Evolutionary conservation across 2,113 vertebrate species (phyloP).

Genomic region (Boleophthalmus pectinirostris): DNA sequence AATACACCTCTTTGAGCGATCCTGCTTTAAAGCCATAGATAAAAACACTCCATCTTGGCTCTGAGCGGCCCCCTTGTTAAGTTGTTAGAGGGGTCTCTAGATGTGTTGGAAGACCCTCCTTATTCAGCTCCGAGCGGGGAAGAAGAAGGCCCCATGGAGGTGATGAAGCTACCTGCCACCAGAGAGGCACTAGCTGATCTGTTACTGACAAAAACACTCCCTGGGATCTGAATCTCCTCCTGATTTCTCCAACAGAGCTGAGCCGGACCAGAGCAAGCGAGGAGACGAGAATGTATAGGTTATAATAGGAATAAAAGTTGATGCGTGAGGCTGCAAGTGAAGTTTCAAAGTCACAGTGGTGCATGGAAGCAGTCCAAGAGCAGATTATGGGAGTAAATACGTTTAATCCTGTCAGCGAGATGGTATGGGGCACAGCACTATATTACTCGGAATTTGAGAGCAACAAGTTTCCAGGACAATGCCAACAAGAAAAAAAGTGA

Average conservation of each 20-base stretch:
- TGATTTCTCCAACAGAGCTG: constrained; percentile 47
- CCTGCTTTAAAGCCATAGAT: background rate
- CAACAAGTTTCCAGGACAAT: constrained; percentile 13
- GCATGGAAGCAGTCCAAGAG: constrained; percentile 17
- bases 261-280: constrained; percentile 20
- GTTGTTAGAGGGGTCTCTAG: constrained; percentile 16
- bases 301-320: constrained; percentile 26
- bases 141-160: constrained; percentile 49
- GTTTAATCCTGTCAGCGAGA: constrained; percentile 15
- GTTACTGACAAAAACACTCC: constrained; percentile 73
- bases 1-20: background rate
- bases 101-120: constrained; percentile 56
- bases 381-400: constrained; percentile 27
- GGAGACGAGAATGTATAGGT: constrained; percentile 20
- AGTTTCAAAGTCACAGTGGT: constrained; percentile 52
- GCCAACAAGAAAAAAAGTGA: constrained; percentile 4
- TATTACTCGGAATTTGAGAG: background rate
- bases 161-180: constrained; percentile 75
- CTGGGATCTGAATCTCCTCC: constrained; percentile 64
- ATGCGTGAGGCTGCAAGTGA: constrained; percentile 16
- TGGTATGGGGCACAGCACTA: constrained; percentile 2
- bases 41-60: background rate
- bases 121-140: constrained; percentile 62
- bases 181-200: constrained; percentile 57
- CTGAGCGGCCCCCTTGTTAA: background rate